phyloP scores from a whole-genome alignment of 92 coral and sea anemone genomes.

The Desmophyllum pertusum region DNA sequence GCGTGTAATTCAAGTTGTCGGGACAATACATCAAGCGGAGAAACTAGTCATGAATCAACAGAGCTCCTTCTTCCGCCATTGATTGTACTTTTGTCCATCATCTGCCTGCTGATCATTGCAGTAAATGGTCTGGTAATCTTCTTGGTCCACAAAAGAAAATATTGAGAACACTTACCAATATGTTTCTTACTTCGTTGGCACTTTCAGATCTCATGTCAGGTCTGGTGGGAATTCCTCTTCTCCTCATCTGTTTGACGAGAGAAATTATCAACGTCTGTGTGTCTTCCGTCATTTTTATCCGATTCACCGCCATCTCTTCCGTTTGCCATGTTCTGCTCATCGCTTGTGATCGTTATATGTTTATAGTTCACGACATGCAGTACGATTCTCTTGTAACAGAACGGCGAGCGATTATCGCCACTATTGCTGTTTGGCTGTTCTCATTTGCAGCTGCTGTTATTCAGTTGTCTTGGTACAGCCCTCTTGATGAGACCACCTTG shows the following conservation, averaged over 20 bases:
- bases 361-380: slow-evolving; percentile 71
- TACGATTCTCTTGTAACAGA: slow-evolving; percentile 52
- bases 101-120: slow-evolving; percentile 16
- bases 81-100: background rate
- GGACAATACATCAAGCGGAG: background rate
- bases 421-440: slow-evolving; percentile 44
- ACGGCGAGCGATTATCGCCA: slow-evolving; percentile 37
- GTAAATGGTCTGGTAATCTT: slow-evolving; percentile 21
- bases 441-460: slow-evolving; percentile 40
- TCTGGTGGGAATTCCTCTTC: slow-evolving; percentile 75
- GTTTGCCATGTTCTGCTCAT: slow-evolving; percentile 76
- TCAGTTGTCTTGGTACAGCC: slow-evolving; percentile 63
- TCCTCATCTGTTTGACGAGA: slow-evolving; percentile 57
- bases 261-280: slow-evolving; percentile 43
- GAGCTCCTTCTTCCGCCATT: background rate
- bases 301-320: slow-evolving; percentile 78
- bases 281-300: slow-evolving; percentile 61
- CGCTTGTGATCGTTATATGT: slow-evolving; percentile 77
- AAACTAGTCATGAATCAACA: background rate
- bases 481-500: slow-evolving; percentile 19
- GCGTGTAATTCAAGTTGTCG: background rate
- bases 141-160: slow-evolving; percentile 34
- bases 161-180: slow-evolving; percentile 58
- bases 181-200: slow-evolving; percentile 77
- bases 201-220: slow-evolving; percentile 80